Evolutionary conservation across 2,888 invertebrate genomes (phyloP).

Genomic region (Labia minor): DNA sequence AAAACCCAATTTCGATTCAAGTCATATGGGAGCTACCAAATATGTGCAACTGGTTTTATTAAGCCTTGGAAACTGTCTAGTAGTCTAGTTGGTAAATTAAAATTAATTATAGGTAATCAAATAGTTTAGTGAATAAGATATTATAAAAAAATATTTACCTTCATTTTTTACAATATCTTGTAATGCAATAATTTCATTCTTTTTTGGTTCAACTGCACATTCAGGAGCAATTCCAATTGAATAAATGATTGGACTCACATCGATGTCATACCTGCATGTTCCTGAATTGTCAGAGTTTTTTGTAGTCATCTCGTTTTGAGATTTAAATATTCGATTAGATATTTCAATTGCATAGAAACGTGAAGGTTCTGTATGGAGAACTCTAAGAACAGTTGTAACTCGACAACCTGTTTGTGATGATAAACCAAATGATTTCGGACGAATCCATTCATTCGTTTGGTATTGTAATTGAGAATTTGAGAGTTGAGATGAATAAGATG

Average conservation of each 20-base stretch:
- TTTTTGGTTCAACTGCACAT: background rate
- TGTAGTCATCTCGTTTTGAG: too few relatives aligned
- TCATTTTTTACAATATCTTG: background rate
- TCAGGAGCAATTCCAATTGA: background rate
- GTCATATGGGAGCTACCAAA: too few relatives aligned
- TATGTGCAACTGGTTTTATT: too few relatives aligned
- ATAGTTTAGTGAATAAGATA: too few relatives aligned
- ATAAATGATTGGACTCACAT: background rate
- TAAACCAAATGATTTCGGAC: background rate
- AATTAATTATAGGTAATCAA: too few relatives aligned
- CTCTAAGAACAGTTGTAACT: background rate
- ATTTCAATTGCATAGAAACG: background rate
- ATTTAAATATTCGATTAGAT: background rate
- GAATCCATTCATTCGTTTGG: background rate
- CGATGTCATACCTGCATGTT: too few relatives aligned
- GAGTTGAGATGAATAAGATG: background rate
- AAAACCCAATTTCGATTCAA: too few relatives aligned
- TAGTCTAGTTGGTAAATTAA: too few relatives aligned
- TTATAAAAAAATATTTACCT: constrained; percentile 1
- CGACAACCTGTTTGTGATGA: background rate
- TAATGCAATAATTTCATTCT: background rate
- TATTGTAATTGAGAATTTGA: background rate
- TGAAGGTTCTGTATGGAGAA: background rate
- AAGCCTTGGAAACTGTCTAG: too few relatives aligned
- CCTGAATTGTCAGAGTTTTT: too few relatives aligned